phyloP scores from a whole-genome alignment of 2,113 vertebrate genomes.

The Hemicordylus capensis region DNA sequence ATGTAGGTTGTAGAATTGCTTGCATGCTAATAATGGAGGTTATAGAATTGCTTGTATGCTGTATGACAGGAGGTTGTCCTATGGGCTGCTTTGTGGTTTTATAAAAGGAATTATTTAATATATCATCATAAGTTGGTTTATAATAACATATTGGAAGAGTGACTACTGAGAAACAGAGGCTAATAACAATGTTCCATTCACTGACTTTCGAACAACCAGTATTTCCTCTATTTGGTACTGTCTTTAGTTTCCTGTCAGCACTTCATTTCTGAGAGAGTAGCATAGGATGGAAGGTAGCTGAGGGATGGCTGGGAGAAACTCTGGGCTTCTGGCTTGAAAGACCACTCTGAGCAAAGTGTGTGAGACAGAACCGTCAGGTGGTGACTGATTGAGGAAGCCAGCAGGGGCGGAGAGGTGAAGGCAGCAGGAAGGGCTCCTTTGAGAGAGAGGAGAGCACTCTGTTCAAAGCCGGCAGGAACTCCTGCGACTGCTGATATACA shows the following conservation, averaged over 20 bases:
- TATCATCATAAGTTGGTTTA: neutral
- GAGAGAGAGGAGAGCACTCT: neutral
- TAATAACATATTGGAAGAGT: neutral
- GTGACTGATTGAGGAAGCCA: neutral
- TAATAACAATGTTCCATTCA: neutral
- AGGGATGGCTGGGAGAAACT: neutral
- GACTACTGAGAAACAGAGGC: neutral
- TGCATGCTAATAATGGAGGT: too few species aligned
- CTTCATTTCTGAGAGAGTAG: neutral
- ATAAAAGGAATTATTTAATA: neutral
- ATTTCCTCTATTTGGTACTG: neutral
- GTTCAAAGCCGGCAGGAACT: neutral
- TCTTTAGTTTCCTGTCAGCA: fast-evolving
- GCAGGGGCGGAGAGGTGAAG: neutral
- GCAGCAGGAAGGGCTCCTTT: too few species aligned
- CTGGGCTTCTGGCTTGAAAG: neutral
- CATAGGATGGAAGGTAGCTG: neutral
- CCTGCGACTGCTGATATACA: neutral
- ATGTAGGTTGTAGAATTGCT: too few species aligned
- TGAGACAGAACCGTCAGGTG: neutral
- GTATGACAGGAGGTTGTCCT: too few species aligned
- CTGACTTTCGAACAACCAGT: neutral
- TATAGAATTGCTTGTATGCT: too few species aligned
- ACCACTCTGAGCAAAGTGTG: neutral
- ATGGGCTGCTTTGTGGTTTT: too few species aligned